Conservation (phyloP, 2,797 vertebrate genomes). For the Notamacropus eugenii region DNA sequence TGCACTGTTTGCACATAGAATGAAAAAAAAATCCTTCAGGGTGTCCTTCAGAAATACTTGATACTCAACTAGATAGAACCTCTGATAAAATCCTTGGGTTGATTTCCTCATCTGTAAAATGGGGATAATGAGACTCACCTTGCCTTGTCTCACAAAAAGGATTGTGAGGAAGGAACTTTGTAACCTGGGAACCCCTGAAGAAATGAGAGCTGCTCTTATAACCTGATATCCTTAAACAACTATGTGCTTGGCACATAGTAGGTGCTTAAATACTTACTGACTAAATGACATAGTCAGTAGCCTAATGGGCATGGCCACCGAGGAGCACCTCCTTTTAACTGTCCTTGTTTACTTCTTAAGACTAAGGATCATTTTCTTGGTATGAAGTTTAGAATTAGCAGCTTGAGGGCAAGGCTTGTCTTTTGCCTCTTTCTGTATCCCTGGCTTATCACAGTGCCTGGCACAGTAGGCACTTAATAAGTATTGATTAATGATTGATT, state of each 20-base stretch:
- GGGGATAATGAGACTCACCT: not conserved
- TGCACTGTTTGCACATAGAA: too few species aligned
- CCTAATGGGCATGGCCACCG: not conserved
- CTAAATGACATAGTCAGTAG: not conserved
- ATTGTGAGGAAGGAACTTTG: not conserved
- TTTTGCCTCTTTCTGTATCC: not conserved
- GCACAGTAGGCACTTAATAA: not conserved
- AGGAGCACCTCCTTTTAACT: not conserved
- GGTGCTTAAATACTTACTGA: not conserved
- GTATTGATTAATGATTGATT: not conserved
- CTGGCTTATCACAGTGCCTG: not conserved
- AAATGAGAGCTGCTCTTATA: not conserved
- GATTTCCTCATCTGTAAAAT: not conserved
- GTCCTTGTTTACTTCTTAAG: not conserved
- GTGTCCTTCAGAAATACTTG: too few species aligned
- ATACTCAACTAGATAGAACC: too few species aligned
- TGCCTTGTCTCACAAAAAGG: not conserved
- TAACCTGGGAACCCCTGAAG: not conserved
- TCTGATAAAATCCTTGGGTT: too few species aligned
- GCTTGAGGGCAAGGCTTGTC: not conserved
- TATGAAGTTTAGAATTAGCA: not conserved
- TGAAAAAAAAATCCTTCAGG: too few species aligned
- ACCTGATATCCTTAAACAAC: not conserved
- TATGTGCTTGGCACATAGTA: not conserved
- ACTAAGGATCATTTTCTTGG: not conserved